Percentiles rank a stretch among this genome's conserved stretches.
phyloP scores from a whole-genome alignment of 2,113 vertebrate genomes.

The Motacilla tschutschensis region DNA sequence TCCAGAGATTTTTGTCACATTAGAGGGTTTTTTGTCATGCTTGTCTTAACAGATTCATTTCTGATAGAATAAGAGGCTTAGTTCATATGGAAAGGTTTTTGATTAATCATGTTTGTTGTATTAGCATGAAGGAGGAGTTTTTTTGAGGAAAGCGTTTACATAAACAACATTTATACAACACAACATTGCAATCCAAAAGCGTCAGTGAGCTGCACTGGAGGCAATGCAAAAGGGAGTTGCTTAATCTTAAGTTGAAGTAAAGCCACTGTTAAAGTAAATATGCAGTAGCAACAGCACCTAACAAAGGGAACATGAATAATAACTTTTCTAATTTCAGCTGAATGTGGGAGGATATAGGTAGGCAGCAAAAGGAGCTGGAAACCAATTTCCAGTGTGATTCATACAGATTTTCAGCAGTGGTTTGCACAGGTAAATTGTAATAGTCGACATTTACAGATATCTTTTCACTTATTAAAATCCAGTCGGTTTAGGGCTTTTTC shows the following conservation, averaged over 20 bases:
- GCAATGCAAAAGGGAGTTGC: not conserved
- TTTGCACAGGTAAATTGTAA: conserved; percentile 46
- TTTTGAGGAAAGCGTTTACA: not conserved
- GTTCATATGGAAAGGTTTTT: not conserved
- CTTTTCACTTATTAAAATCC: conserved; percentile 14
- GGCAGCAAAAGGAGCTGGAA: conserved; percentile 45
- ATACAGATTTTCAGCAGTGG: conserved; percentile 17
- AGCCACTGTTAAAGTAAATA: conserved; percentile 29
- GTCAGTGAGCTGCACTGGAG: not conserved
- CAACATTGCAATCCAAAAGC: not conserved
- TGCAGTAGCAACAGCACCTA: conserved; percentile 24
- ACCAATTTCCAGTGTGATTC: conserved; percentile 43
- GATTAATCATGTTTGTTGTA: not conserved
- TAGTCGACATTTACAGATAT: not conserved
- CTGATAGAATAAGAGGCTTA: not conserved
- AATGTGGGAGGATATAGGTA: conserved; percentile 60
- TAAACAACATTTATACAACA: conserved; percentile 13
- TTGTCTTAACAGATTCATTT: conserved; percentile 6
- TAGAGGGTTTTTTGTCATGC: not conserved
- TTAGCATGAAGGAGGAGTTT: not conserved
- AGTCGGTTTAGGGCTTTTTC: not conserved
- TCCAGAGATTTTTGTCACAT: not conserved
- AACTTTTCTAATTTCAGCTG: conserved; percentile 57
- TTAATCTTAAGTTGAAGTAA: conserved; percentile 13
- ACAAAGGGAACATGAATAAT: conserved; percentile 58